A percentile compares a stretch with the other conserved stretches of the same genome.
phyloP scores from a whole-genome alignment of 2,888 invertebrate species.

The Pristionchus exspectatus region DNA sequence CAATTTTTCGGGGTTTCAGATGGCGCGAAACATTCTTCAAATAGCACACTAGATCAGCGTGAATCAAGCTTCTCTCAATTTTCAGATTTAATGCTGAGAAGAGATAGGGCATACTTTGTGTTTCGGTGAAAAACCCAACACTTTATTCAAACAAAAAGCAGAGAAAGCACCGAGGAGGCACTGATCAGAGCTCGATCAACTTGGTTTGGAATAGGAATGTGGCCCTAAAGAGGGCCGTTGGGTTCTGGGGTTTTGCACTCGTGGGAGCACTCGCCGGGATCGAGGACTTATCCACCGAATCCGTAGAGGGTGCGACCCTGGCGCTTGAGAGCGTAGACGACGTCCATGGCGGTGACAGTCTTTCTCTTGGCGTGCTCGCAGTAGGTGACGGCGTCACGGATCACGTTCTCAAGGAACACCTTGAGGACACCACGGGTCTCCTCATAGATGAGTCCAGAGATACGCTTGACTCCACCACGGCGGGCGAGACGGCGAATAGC shows the following conservation, averaged over 20 bases:
- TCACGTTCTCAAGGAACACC: slow-evolving; percentile 76
- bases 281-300: slow-evolving; percentile 69
- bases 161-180: too few relatives aligned
- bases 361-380: slow-evolving; percentile 91
- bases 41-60: too few relatives aligned
- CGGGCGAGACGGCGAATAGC: slow-evolving; percentile 81
- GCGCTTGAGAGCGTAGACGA: slow-evolving; percentile 89
- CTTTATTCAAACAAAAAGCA: too few relatives aligned
- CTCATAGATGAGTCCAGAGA: slow-evolving; percentile 75
- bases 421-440: slow-evolving; percentile 72
- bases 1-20: too few relatives aligned
- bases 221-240: slow-evolving; percentile 74
- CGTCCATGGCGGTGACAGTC: slow-evolving; percentile 91
- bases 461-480: slow-evolving; percentile 80
- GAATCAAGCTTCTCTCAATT: too few relatives aligned
- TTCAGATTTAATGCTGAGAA: too few relatives aligned
- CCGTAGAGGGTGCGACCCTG: slow-evolving; percentile 90
- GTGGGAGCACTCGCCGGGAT: background rate
- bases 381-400: slow-evolving; percentile 89
- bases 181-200: background rate
- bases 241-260: slow-evolving; percentile 57
- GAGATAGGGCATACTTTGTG: too few relatives aligned
- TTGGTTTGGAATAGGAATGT: slow-evolving; percentile 58
- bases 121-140: too few relatives aligned
- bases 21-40: too few relatives aligned